These are phyloP conservation scores for Lateolabrax maculatus DNA, from an alignment of 2,797 vertebrate species.

Conservation along the genomic window DNA sequence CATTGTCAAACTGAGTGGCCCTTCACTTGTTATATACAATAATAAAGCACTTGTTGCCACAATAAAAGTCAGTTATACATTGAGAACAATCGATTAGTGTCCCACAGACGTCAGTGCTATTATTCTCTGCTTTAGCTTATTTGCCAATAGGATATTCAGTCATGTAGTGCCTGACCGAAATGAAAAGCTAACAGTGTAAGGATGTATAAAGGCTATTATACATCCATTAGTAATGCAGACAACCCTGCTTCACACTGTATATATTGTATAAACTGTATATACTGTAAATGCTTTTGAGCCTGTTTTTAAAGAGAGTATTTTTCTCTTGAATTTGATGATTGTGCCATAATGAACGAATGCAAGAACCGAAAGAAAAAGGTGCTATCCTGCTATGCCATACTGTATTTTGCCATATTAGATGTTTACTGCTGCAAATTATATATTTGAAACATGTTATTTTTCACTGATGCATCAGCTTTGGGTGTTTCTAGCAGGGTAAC, in stretches of 20 bases:
- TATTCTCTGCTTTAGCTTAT: conserved; percentile 23
- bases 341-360: conserved; percentile 51
- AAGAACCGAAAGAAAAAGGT: conserved; percentile 45
- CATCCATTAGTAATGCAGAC: conserved; percentile 46
- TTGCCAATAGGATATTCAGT: conserved; percentile 22
- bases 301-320: conserved; percentile 64
- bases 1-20: not conserved
- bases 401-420: conserved; percentile 24
- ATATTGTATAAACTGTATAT: conserved; percentile 46
- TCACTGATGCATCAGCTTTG: conserved; percentile 17
- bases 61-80: conserved; percentile 31
- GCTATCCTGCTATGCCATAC: conserved; percentile 43
- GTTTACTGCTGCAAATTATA: conserved; percentile 31
- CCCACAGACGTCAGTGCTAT: not conserved
- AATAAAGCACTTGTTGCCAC: conserved; percentile 46
- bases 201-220: conserved; percentile 58
- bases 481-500: conserved; percentile 29
- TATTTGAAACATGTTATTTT: conserved; percentile 9
- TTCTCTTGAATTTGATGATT: conserved; percentile 59
- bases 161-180: conserved; percentile 35
- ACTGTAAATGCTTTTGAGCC: conserved; percentile 49
- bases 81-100: conserved; percentile 51
- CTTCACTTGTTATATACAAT: not conserved
- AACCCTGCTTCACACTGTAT: conserved; percentile 31
- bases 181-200: conserved; percentile 10